Evolutionary conservation across 35 echinoderm and acorn worm species (phyloP).

Genomic region (Ophioderma brevispina): DNA sequence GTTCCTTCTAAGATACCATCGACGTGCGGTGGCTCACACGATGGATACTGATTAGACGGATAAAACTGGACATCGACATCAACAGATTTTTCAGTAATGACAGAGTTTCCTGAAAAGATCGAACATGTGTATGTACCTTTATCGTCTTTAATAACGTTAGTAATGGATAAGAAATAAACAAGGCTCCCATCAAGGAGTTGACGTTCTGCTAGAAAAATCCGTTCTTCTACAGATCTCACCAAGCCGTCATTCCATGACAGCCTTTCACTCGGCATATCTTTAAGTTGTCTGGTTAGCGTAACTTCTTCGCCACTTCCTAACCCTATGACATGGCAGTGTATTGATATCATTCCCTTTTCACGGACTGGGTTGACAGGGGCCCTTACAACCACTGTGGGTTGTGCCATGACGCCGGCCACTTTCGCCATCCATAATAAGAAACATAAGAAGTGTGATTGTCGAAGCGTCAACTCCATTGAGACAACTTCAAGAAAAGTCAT

Average conservation of each 20-base stretch:
- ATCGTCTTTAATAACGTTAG: neutral
- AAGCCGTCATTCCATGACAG: neutral
- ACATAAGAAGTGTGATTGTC: too few relatives aligned
- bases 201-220: neutral
- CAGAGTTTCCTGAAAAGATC: neutral
- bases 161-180: neutral
- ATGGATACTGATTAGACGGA: neutral
- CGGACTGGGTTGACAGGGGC: neutral
- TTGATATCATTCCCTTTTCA: neutral
- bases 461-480: too few relatives aligned
- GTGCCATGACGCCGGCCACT: too few relatives aligned
- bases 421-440: too few relatives aligned
- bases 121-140: neutral
- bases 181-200: neutral
- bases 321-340: neutral
- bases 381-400: neutral
- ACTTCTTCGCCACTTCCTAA: neutral
- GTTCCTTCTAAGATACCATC: neutral
- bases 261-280: neutral
- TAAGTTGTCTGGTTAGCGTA: neutral
- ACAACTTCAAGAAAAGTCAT: too few relatives aligned
- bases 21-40: neutral
- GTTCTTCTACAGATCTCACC: neutral
- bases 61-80: neutral
- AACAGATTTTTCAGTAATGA: neutral